Evolutionary conservation across 2,797 vertebrate species (phyloP).

Genomic region (Odontamblyopus rebecca): DNA sequence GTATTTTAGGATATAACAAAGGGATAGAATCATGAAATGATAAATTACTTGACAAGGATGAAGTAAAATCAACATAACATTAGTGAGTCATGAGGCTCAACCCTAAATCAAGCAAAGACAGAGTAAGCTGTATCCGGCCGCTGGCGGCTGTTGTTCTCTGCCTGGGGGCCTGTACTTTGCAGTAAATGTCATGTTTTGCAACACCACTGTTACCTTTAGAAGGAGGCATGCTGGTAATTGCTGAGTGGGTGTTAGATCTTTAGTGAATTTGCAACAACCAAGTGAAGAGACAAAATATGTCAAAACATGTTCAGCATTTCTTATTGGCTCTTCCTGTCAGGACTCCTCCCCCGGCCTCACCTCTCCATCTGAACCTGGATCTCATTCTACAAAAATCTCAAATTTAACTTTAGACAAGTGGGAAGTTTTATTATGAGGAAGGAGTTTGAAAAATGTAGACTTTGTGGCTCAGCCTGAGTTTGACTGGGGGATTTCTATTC

Average conservation of each 20-base stretch:
- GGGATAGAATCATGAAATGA: background rate
- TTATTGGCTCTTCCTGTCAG: constrained; percentile 34
- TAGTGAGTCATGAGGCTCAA: background rate
- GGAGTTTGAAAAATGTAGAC: constrained; percentile 8
- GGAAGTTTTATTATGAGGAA: constrained; percentile 36
- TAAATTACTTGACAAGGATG: background rate
- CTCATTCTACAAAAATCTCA: constrained; percentile 36
- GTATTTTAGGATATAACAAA: background rate
- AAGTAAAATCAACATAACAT: background rate
- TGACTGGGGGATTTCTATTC: constrained; percentile 25
- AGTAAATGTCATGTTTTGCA: constrained; percentile 44
- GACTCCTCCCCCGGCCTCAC: constrained; percentile 25
- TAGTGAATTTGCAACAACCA: constrained; percentile 60
- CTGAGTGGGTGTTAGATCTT: constrained; percentile 62
- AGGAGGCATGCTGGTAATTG: constrained; percentile 54
- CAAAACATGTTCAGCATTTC: constrained; percentile 62
- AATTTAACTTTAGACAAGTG: constrained; percentile 36
- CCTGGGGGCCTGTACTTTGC: constrained; percentile 36
- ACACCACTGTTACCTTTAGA: constrained; percentile 60
- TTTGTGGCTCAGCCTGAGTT: constrained; percentile 21
- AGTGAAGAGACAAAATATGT: constrained; percentile 61
- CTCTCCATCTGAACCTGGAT: constrained; percentile 54
- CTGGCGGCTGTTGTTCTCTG: constrained; percentile 12
- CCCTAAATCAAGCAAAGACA: constrained; percentile 16
- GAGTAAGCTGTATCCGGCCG: constrained; percentile 8